Evolutionary conservation across 2,797 vertebrate species (phyloP).

Genomic region (Ctenochaetus hawaiiensis): DNA sequence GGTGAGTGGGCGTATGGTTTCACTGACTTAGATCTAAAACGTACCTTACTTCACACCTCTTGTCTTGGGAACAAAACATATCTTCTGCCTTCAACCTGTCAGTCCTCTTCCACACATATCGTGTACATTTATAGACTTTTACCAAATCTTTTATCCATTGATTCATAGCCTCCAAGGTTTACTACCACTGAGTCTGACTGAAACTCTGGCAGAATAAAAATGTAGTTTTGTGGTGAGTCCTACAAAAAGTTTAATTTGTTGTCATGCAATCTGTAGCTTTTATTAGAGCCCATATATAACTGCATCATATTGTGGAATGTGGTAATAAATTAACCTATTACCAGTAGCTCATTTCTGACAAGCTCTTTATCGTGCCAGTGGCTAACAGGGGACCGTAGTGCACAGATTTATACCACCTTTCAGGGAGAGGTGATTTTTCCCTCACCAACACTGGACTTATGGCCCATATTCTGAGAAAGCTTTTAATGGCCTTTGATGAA

Average conservation of each 20-base stretch:
- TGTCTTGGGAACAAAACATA: conserved; percentile 31
- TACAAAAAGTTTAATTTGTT: conserved; percentile 71
- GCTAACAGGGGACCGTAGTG: conserved; percentile 50
- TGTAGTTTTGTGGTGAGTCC: conserved; percentile 39
- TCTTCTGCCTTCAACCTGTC: conserved; percentile 29
- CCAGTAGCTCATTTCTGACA: conserved; percentile 76
- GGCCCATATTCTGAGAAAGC: conserved; percentile 67
- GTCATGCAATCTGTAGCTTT: conserved; percentile 72
- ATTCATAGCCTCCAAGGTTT: conserved; percentile 45
- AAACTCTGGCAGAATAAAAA: conserved; percentile 44
- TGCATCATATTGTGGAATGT: conserved; percentile 61
- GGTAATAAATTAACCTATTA: conserved; percentile 78
- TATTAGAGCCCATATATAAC: conserved; percentile 72
- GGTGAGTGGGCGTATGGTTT: conserved; percentile 83
- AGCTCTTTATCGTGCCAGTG: conserved; percentile 71
- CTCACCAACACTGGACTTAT: conserved; percentile 70
- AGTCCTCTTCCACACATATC: conserved; percentile 36
- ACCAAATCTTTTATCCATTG: conserved; percentile 21
- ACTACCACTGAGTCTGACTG: conserved; percentile 27
- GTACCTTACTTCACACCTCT: conserved; percentile 24
- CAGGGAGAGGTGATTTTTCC: conserved; percentile 64
- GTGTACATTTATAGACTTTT: conserved; percentile 48
- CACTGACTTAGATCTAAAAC: conserved; percentile 56
- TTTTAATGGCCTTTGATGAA: conserved; percentile 78
- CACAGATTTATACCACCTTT: conserved; percentile 75